Evolutionary conservation across 2,797 vertebrate genomes (phyloP).

Genomic region (Hippopotamyrus pictus): DNA sequence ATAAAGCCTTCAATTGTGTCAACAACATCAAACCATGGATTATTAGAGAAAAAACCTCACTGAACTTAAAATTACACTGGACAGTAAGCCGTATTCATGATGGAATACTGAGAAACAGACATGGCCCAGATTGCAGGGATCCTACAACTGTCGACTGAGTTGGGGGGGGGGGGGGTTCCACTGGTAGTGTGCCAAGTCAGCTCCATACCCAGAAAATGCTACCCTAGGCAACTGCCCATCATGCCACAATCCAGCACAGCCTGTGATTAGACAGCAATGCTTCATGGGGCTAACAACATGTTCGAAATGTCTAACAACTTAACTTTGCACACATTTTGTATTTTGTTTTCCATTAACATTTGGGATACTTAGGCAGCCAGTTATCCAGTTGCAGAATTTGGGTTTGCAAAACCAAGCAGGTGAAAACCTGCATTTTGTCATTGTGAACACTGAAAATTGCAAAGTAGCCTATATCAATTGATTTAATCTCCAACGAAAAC

Average conservation of each 20-base stretch:
- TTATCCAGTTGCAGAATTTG: background rate
- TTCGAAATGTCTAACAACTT: background rate
- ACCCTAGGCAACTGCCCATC: background rate
- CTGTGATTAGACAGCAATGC: background rate
- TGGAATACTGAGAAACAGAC: background rate
- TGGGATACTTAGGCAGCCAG: background rate
- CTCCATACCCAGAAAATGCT: background rate
- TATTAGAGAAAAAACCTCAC: background rate
- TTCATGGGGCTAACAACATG: background rate
- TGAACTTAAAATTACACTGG: background rate
- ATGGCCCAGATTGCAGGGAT: background rate
- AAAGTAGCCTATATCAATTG: background rate
- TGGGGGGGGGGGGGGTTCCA: background rate
- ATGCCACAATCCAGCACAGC: background rate
- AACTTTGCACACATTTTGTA: background rate
- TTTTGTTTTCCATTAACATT: background rate
- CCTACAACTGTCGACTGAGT: background rate
- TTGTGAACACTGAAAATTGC: background rate
- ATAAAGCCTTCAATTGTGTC: background rate
- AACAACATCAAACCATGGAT: background rate
- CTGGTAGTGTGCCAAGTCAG: background rate
- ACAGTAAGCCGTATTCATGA: background rate
- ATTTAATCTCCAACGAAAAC: background rate
- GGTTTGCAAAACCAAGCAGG: background rate
- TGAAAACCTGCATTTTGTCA: background rate